A percentile compares a stretch with the other conserved stretches of the same genome.
phyloP scores from a whole-genome alignment of 2,888 invertebrate species.

The Aradus depressus region DNA sequence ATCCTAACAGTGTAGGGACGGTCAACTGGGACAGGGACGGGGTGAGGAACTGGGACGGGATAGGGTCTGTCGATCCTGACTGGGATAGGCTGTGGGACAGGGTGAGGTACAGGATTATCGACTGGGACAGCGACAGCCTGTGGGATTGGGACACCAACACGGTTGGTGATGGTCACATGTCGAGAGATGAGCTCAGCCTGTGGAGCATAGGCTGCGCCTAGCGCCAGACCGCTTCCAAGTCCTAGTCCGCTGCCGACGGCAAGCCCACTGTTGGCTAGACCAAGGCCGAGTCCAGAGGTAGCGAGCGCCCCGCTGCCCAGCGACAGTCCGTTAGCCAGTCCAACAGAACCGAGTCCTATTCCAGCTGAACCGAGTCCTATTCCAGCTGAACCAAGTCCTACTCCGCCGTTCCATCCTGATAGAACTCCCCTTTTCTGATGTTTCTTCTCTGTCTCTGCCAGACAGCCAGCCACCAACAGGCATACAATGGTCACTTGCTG shows the following conservation, averaged over 20 bases:
- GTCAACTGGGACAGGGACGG: constrained; percentile 39
- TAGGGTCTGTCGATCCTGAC: constrained; percentile 30
- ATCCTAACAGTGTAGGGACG: constrained; percentile 41
- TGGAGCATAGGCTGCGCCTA: background rate
- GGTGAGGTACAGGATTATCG: constrained; percentile 31
- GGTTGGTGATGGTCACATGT: constrained; percentile 23
- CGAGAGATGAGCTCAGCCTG: constrained; percentile 19
- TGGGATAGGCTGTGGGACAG: constrained; percentile 29
- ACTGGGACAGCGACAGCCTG: constrained; percentile 32
- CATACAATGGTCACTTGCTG: no score
- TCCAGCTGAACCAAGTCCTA: constrained; percentile 5
- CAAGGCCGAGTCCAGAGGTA: constrained; percentile 1
- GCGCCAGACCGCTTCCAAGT: background rate
- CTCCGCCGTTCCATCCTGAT: background rate
- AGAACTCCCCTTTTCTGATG: constrained; percentile 4
- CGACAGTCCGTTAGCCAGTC: background rate
- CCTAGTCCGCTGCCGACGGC: constrained; percentile 7
- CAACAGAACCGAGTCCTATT: constrained; percentile 1
- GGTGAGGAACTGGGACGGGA: constrained; percentile 32
- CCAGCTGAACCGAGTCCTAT: background rate
- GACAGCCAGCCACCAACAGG: no score
- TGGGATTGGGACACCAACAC: constrained; percentile 28
- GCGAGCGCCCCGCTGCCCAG: background rate
- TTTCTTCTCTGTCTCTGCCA: constrained; percentile 7
- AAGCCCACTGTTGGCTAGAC: no score